Conservation (phyloP, 1,140 invertebrate species). For the Acromyrmex heyeri region DNA sequence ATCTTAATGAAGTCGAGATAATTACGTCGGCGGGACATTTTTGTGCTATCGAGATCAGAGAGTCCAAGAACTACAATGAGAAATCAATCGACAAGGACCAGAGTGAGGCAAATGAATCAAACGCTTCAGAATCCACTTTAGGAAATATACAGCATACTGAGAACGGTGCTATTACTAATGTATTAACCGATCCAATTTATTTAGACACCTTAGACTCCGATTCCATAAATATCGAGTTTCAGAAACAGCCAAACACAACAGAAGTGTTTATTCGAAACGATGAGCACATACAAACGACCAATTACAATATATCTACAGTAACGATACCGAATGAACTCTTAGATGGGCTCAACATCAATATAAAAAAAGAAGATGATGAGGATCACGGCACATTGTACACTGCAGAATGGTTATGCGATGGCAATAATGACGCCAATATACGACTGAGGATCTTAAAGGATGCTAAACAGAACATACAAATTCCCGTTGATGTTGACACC, state of each 20-base stretch:
- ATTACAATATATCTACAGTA: slow-evolving; percentile 72
- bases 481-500: slow-evolving; percentile 47
- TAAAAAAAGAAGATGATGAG: slow-evolving; percentile 73
- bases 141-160: slow-evolving; percentile 64
- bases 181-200: slow-evolving; percentile 67
- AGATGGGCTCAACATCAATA: slow-evolving; percentile 69
- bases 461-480: slow-evolving; percentile 61
- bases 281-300: slow-evolving; percentile 65
- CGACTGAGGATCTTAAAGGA: slow-evolving; percentile 65
- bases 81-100: slow-evolving; percentile 31
- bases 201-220: slow-evolving; percentile 68
- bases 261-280: slow-evolving; percentile 68
- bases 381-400: slow-evolving; percentile 65
- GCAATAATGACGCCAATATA: slow-evolving; percentile 58
- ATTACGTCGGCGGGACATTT: slow-evolving; percentile 72
- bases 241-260: slow-evolving; percentile 58
- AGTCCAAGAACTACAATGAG: slow-evolving; percentile 52
- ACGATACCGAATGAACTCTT: slow-evolving; percentile 71
- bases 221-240: slow-evolving; percentile 72
- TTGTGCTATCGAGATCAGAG: slow-evolving; percentile 74
- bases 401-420: slow-evolving; percentile 72
- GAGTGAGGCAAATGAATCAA: slow-evolving; percentile 38
- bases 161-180: slow-evolving; percentile 45
- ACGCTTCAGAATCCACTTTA: slow-evolving; percentile 57
- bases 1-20: slow-evolving; percentile 72